Evolutionary conservation across 2,113 vertebrate genomes (phyloP), one percentile per base, ranked within the genome.

Genomic region (Pyxicephalus adspersus): DNA sequence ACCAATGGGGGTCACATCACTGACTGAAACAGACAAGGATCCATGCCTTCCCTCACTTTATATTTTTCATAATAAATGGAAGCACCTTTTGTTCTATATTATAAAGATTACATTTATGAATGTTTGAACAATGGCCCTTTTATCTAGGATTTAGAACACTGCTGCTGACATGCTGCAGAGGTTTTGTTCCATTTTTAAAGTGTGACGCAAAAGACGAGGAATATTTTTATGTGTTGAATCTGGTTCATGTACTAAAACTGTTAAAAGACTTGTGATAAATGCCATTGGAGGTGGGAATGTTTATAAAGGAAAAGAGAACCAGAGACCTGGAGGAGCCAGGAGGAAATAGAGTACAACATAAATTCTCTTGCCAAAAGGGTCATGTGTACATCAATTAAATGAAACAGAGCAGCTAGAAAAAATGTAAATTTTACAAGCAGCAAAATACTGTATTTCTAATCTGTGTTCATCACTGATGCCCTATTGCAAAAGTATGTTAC

Each of bases 241-340:
- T 64, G 75, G 75, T 77, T 31, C 61, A 64, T 29, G 61, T 65
- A 28, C 50, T 65, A 67, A 67, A 77, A 66, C 63, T 65, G 61
- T 45, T 64, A 65, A 65, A 68, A 79, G n/a, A 13, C 22, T 45
- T 54, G 55, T 61, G 65, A 80, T 80, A 60, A 70, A 80, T 80
- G 31, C 70, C 17, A 80, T 25, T 19, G 55, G n/a, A 71, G 45
- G 66, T 71, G 65, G 31, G 11, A 29, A 80, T 80, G 66, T 80
- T 80, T 70, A 80, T 63, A 9, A 18, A 25, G n/a, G 54, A 25
- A 55, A 19, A 77, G 66, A 23, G 20, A 31, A 31, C 26, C 45
- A 66, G 50, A 34, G 50, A 77, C 76, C 15, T 55, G 3, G 26
- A 77, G 76, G 51, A 57, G 76, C 76, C 76, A 77, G 25, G 20